phyloP scores from a whole-genome alignment of 2,888 invertebrate genomes.

The Abrostola tripartita region DNA sequence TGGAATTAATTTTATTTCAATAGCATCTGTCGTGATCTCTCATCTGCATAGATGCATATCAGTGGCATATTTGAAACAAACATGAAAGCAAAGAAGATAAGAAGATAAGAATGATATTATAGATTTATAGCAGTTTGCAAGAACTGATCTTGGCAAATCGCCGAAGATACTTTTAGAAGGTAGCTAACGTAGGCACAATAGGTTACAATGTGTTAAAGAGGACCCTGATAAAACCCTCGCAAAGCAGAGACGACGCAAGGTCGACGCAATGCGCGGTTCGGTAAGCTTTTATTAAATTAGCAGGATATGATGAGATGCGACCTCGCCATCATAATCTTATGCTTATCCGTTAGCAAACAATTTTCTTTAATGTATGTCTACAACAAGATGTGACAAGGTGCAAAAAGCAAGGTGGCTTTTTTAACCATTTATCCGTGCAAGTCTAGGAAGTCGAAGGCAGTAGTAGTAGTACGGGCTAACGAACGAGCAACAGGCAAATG shows the following conservation, averaged over 20 bases:
- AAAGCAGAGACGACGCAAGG: slow-evolving; percentile 63
- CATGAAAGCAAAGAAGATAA: no score
- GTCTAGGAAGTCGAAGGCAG: slow-evolving; percentile 44
- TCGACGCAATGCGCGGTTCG: slow-evolving; percentile 49
- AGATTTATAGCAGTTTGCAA: no score
- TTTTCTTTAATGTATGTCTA: slow-evolving; percentile 65
- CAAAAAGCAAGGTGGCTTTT: slow-evolving; percentile 18
- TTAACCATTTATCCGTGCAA: slow-evolving; percentile 12
- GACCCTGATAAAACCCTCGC: slow-evolving; percentile 73
- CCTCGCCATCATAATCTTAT: slow-evolving; percentile 74
- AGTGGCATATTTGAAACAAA: background rate
- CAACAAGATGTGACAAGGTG: slow-evolving; percentile 64
- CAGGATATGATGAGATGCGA: slow-evolving; percentile 75
- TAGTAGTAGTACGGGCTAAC: slow-evolving; percentile 50
- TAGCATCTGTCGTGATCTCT: no score
- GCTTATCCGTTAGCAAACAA: slow-evolving; percentile 74
- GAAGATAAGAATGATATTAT: no score
- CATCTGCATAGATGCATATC: background rate
- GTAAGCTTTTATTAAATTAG: slow-evolving; percentile 73
- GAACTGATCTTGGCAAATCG: slow-evolving; percentile 4
- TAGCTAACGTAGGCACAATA: slow-evolving; percentile 9
- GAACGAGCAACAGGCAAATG: slow-evolving; percentile 50
- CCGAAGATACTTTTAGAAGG: slow-evolving; percentile 13
- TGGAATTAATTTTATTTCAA: no score
- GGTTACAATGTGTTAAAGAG: slow-evolving; percentile 52